Evolutionary conservation across 2,888 invertebrate species (phyloP).

Genomic region (Parnassius mnemosyne): DNA sequence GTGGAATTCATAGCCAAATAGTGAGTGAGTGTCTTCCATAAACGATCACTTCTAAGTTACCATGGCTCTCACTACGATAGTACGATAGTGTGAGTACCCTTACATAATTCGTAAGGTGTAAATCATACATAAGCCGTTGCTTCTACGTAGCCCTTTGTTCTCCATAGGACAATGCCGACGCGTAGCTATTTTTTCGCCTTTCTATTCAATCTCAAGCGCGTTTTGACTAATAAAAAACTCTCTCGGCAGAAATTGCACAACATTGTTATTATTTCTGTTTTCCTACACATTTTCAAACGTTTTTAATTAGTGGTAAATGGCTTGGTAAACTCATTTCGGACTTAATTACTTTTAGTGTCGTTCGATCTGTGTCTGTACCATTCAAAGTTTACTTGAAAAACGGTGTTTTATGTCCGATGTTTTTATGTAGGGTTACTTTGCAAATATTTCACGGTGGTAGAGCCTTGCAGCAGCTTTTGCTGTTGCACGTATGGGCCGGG

Average conservation of each 20-base stretch:
- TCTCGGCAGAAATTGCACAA: slow-evolving; percentile 4
- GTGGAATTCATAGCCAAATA: too few relatives aligned
- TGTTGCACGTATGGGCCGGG: too few relatives aligned
- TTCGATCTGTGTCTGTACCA: not conserved
- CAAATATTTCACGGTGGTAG: too few relatives aligned
- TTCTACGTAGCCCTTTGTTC: not conserved
- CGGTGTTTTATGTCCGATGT: too few relatives aligned
- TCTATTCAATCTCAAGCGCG: slow-evolving; percentile 8
- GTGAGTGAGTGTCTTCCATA: too few relatives aligned
- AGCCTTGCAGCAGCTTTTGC: too few relatives aligned
- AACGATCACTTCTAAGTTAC: too few relatives aligned
- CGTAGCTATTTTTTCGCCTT: slow-evolving; percentile 4
- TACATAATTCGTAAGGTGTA: not conserved
- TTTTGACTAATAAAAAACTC: slow-evolving; percentile 9
- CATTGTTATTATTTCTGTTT: slow-evolving; percentile 2
- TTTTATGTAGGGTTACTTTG: too few relatives aligned
- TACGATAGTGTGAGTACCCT: too few relatives aligned
- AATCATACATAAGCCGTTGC: not conserved
- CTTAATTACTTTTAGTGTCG: slow-evolving; percentile 1
- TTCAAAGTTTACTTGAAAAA: not conserved
- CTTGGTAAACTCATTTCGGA: slow-evolving; percentile 5
- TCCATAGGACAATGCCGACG: not conserved
- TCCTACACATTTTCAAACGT: slow-evolving; percentile 5
- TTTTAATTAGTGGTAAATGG: slow-evolving; percentile 11
- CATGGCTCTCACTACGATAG: too few relatives aligned